A percentile compares a stretch with the other conserved stretches of the same genome.
These are phyloP conservation scores for Calephelis nemesis DNA, from an alignment of 1,140 invertebrate species.

Conservation along the genomic window DNA sequence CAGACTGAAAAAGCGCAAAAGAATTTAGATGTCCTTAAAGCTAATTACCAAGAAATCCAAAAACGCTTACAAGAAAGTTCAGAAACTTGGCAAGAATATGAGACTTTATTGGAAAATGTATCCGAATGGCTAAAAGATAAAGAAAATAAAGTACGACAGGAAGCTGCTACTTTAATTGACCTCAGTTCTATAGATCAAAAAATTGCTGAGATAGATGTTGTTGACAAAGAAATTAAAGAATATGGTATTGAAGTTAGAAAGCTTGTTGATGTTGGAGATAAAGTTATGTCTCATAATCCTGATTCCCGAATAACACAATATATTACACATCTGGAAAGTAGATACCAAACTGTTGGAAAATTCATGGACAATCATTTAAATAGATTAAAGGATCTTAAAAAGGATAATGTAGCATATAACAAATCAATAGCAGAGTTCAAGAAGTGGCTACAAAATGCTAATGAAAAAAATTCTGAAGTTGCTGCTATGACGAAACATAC, in stretches of 20 bases:
- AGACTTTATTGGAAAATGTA: slow-evolving; percentile 87
- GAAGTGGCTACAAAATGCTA: slow-evolving; percentile 88
- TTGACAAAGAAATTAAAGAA: slow-evolving; percentile 82
- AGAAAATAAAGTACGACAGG: slow-evolving; percentile 88
- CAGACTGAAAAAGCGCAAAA: slow-evolving; percentile 83
- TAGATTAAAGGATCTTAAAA: slow-evolving; percentile 84
- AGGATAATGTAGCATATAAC: slow-evolving; percentile 84
- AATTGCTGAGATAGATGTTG: slow-evolving; percentile 83
- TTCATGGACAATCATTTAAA: slow-evolving; percentile 85
- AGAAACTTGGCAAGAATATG: slow-evolving; percentile 89
- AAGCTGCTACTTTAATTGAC: slow-evolving; percentile 85
- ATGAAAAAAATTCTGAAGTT: slow-evolving; percentile 85
- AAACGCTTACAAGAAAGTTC: slow-evolving; percentile 86
- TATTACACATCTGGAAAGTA: slow-evolving; percentile 86
- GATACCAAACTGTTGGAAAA: slow-evolving; percentile 88
- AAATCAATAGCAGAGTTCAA: slow-evolving; percentile 85
- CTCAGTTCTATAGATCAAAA: slow-evolving; percentile 86
- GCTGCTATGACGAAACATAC: slow-evolving; percentile 83
- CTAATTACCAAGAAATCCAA: slow-evolving; percentile 85
- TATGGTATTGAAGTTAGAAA: slow-evolving; percentile 84
- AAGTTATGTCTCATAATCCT: slow-evolving; percentile 87
- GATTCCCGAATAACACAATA: slow-evolving; percentile 90
- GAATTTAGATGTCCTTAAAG: slow-evolving; percentile 85
- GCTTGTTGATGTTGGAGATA: slow-evolving; percentile 84
- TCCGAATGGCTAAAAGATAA: slow-evolving; percentile 92